These are phyloP conservation scores for Paracentrotus lividus DNA, from an alignment of 53 echinoderm and acorn worm species.

Conservation along the genomic window DNA sequence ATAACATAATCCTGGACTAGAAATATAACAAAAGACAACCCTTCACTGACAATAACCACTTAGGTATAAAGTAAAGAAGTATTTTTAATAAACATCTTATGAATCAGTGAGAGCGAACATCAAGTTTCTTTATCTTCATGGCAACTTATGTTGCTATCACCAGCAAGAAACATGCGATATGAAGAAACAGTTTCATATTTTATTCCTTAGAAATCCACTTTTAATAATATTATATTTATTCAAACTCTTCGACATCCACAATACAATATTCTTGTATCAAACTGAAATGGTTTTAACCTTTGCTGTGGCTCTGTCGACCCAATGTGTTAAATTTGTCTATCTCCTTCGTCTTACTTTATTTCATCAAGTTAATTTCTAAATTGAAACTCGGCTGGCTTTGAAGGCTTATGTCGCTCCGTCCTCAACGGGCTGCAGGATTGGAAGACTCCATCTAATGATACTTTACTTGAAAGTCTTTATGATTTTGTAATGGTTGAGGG, in stretches of 20 bases:
- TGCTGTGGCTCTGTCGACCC: neutral
- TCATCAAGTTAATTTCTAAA: constrained; percentile 61
- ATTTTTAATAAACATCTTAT: neutral
- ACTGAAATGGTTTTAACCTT: constrained; percentile 38
- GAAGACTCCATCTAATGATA: constrained; percentile 26
- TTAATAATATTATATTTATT: neutral
- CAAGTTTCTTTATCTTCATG: neutral
- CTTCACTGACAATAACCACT: neutral
- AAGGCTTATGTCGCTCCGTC: constrained; percentile 35
- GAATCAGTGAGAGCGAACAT: neutral
- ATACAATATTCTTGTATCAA: too few relatives aligned
- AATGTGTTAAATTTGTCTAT: constrained; percentile 50
- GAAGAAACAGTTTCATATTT: neutral
- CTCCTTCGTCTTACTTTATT: constrained; percentile 19
- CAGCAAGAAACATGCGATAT: neutral
- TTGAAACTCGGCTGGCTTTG: constrained; percentile 65
- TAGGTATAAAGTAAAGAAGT: neutral
- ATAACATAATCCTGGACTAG: too few relatives aligned
- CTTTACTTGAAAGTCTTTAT: constrained; percentile 49
- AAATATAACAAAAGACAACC: too few relatives aligned
- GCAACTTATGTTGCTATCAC: neutral
- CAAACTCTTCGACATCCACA: constrained; percentile 12
- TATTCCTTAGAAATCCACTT: constrained; percentile 16
- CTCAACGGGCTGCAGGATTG: constrained; percentile 5
- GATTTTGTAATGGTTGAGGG: constrained; percentile 61